These are phyloP conservation scores for Calidris pugnax DNA, from an alignment of 2,113 vertebrate species.

Conservation along the genomic window DNA sequence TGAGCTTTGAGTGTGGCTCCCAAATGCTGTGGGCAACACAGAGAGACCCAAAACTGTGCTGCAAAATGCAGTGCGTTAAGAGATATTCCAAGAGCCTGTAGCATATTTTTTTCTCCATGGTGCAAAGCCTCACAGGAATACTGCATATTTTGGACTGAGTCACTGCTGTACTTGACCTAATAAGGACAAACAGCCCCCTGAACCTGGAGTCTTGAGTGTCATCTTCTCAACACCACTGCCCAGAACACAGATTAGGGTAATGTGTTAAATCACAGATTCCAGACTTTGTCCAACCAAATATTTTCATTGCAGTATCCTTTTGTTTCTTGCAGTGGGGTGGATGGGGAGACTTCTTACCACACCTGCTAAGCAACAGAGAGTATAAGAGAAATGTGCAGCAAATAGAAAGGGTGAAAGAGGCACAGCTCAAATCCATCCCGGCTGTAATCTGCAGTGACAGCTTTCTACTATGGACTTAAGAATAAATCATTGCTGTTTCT, in stretches of 20 bases:
- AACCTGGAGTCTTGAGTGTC: not conserved
- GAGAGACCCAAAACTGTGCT: not conserved
- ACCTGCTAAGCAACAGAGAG: not conserved
- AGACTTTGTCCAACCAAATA: not conserved
- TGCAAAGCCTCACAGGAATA: not conserved
- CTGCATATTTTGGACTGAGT: not conserved
- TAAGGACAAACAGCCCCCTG: not conserved
- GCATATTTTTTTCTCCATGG: not conserved
- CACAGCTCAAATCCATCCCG: not conserved
- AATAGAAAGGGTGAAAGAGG: not conserved
- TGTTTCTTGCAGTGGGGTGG: not conserved
- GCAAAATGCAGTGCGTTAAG: not conserved
- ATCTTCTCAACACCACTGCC: not conserved
- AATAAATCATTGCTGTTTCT: not conserved
- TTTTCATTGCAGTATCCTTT: not conserved
- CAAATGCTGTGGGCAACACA: not conserved
- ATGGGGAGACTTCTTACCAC: not conserved
- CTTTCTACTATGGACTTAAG: not conserved
- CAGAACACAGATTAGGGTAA: not conserved
- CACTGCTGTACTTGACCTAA: not conserved
- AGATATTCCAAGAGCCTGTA: not conserved
- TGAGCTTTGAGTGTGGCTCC: not conserved
- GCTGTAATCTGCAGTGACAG: not conserved
- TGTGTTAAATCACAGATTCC: not conserved
- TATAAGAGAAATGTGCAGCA: not conserved